Conservation (phyloP, 2,888 invertebrate genomes). For the Heteromyza rotundicornis region DNA sequence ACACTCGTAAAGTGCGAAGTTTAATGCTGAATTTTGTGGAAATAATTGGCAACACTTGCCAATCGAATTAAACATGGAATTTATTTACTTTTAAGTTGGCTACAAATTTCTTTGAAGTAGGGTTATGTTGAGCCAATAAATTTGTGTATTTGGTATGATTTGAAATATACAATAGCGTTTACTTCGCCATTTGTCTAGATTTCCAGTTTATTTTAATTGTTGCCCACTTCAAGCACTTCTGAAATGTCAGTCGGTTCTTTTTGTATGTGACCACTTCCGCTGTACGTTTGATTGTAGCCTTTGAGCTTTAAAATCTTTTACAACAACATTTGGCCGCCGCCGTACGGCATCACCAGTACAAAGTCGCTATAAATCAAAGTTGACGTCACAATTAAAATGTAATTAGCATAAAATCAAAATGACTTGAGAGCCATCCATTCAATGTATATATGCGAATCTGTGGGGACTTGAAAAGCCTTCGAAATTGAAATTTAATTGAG, state of each 20-base stretch:
- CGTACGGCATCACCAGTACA: not conserved
- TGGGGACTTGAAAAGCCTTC: slow-evolving; percentile 9
- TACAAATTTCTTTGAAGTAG: too few relatives aligned
- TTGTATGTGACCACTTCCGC: not conserved
- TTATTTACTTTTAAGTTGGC: too few relatives aligned
- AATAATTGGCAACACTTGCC: too few relatives aligned
- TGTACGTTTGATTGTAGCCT: not conserved
- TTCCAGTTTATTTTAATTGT: too few relatives aligned
- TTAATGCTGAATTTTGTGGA: too few relatives aligned
- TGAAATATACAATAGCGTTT: too few relatives aligned
- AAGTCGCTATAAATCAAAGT: slow-evolving; percentile 17
- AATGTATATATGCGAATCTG: not conserved
- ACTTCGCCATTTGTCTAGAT: too few relatives aligned
- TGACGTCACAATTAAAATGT: slow-evolving; percentile 23
- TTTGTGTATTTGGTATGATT: too few relatives aligned
- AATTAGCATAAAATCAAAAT: slow-evolving; percentile 19
- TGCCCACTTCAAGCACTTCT: not conserved
- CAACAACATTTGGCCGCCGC: not conserved
- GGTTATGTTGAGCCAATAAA: too few relatives aligned
- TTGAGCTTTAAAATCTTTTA: not conserved
- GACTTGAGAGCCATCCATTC: not conserved
- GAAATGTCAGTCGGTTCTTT: not conserved
- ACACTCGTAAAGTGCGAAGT: too few relatives aligned
- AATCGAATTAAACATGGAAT: too few relatives aligned
- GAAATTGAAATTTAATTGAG: slow-evolving; percentile 25